phyloP scores from a whole-genome alignment of 2,113 vertebrate species.

The Corythaixoides concolor region DNA sequence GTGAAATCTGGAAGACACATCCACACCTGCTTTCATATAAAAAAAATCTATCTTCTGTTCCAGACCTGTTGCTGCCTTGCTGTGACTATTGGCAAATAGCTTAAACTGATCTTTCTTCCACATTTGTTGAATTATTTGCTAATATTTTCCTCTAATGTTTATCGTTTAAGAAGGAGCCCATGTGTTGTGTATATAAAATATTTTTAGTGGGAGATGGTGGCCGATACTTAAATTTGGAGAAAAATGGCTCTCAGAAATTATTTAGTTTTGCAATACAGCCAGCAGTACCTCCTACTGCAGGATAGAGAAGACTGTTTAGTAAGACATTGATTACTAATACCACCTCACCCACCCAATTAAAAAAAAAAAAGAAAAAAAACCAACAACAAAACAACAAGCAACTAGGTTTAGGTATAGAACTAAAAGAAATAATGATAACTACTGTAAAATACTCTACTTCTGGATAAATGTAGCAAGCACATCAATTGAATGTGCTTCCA shows the following conservation, averaged over 20 bases:
- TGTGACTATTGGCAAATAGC: not conserved
- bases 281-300: not conserved
- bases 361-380: too few relatives aligned
- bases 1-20: not conserved
- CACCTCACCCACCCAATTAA: fast-evolving
- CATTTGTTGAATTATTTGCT: not conserved
- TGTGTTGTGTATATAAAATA: not conserved
- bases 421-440: not conserved
- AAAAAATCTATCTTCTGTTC: not conserved
- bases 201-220: not conserved
- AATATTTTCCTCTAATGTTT: not conserved
- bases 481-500: not conserved
- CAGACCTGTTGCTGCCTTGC: not conserved
- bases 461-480: not conserved
- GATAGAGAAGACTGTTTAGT: not conserved
- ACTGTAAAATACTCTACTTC: not conserved
- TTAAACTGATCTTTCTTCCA: not conserved
- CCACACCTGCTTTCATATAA: not conserved
- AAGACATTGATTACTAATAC: not conserved
- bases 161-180: not conserved
- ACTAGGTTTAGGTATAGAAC: not conserved
- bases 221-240: not conserved
- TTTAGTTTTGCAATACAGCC: not conserved
- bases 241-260: not conserved
- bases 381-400: not conserved